These are phyloP conservation scores for Zeugodacus cucurbitae DNA, from an alignment of 1,140 invertebrate species.

Conservation along the genomic window DNA sequence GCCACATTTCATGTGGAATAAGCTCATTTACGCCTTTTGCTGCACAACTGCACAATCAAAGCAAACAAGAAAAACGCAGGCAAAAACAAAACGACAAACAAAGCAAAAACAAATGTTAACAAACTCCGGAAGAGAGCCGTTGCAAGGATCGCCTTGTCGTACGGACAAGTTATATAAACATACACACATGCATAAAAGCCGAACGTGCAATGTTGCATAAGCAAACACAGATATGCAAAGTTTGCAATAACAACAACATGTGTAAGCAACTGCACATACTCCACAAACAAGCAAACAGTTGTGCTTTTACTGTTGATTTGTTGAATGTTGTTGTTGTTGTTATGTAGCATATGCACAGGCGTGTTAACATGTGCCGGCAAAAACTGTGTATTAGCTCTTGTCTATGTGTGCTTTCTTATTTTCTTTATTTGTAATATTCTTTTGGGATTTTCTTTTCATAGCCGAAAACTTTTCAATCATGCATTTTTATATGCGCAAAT, in stretches of 20 bases:
- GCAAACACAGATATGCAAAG: not conserved
- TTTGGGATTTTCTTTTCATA: not conserved
- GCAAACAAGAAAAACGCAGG: not conserved
- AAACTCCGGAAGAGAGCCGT: not conserved
- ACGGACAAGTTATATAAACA: not conserved
- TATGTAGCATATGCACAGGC: not conserved
- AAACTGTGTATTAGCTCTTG: not conserved
- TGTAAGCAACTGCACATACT: not conserved
- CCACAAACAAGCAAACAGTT: not conserved
- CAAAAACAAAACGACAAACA: not conserved
- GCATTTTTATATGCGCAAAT: too few relatives aligned
- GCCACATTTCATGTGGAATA: not conserved
- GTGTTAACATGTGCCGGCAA: not conserved
- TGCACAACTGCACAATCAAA: not conserved
- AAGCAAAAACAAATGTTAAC: not conserved
- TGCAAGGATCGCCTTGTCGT: not conserved
- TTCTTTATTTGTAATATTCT: not conserved
- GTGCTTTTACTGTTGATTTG: not conserved
- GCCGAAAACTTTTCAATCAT: not conserved
- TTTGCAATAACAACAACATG: not conserved
- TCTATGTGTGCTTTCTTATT: not conserved
- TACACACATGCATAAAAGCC: not conserved
- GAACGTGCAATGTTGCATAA: not conserved
- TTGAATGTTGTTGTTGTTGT: too few relatives aligned
- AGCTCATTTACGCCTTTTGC: not conserved